Conservation (phyloP, 2,888 invertebrate species). For the Candidula unifasciata region DNA sequence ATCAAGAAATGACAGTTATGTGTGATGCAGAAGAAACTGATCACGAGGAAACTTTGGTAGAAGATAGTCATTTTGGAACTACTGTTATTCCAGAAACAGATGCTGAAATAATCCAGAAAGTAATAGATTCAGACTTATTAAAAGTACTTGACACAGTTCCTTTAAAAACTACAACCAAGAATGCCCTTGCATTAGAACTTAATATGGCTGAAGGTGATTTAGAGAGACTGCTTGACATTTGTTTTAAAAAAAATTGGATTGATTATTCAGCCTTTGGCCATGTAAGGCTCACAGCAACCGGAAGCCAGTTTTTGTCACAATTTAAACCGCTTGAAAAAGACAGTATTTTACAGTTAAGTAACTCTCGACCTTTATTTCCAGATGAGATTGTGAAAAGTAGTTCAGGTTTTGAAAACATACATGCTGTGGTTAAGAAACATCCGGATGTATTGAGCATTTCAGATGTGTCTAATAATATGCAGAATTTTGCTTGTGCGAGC, state of each 20-base stretch:
- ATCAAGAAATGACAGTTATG: not conserved
- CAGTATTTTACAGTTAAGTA: not conserved
- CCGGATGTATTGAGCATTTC: too few species aligned
- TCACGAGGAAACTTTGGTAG: constrained; percentile 9
- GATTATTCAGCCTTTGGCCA: not conserved
- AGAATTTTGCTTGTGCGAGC: not conserved
- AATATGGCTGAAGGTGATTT: constrained; percentile 24
- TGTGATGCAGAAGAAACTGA: not conserved
- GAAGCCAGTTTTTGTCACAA: not conserved
- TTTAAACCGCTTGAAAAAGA: not conserved
- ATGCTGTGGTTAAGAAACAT: not conserved
- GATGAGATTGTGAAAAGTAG: not conserved
- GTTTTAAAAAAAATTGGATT: constrained; percentile 9
- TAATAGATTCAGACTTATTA: not conserved
- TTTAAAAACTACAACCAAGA: not conserved
- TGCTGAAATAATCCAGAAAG: not conserved
- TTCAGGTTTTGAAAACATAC: not conserved
- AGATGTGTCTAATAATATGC: not conserved
- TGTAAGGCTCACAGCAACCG: constrained; percentile 5
- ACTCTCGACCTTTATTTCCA: not conserved
- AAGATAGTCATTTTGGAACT: not conserved
- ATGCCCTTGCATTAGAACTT: constrained; percentile 1
- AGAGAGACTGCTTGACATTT: not conserved
- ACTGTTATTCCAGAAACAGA: not conserved
- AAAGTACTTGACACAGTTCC: not conserved